Percentiles rank a stretch among this genome's conserved stretches.
Evolutionary conservation across 2,113 vertebrate species (phyloP).

Genomic region (Petrocephalus zakoni): DNA sequence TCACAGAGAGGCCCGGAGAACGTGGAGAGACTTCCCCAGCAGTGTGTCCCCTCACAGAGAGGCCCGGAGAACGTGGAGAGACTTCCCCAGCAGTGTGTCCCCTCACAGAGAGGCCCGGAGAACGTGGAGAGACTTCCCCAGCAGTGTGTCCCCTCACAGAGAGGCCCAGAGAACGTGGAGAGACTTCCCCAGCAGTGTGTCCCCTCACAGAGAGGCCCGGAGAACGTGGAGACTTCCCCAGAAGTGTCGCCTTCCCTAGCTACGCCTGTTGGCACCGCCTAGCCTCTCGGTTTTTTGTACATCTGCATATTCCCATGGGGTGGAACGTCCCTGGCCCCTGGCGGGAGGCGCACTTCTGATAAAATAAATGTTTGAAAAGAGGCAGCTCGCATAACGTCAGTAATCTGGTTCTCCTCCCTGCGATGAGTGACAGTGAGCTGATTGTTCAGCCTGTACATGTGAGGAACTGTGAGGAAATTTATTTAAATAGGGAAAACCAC

Average conservation of each 20-base stretch:
- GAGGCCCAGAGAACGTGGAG: background rate
- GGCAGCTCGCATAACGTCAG: background rate
- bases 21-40: background rate
- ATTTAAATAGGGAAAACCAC: slow-evolving; percentile 10
- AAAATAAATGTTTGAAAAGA: background rate
- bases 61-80: background rate
- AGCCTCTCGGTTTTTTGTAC: background rate
- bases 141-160: background rate
- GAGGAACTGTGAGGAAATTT: background rate
- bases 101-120: background rate
- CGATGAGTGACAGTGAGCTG: background rate
- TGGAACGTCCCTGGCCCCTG: background rate
- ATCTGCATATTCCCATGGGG: background rate
- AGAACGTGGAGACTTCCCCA: too few species aligned
- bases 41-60: background rate
- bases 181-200: background rate
- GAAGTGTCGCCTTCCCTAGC: background rate
- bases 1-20: background rate
- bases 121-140: background rate
- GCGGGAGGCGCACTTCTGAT: background rate
- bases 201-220: too few species aligned
- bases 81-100: background rate
- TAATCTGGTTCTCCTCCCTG: background rate
- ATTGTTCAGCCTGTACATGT: background rate
- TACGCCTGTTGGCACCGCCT: background rate